A percentile compares a stretch with the other conserved stretches of the same genome.
phyloP scores from a whole-genome alignment of 2,113 vertebrate species.

The Salminus brasiliensis region DNA sequence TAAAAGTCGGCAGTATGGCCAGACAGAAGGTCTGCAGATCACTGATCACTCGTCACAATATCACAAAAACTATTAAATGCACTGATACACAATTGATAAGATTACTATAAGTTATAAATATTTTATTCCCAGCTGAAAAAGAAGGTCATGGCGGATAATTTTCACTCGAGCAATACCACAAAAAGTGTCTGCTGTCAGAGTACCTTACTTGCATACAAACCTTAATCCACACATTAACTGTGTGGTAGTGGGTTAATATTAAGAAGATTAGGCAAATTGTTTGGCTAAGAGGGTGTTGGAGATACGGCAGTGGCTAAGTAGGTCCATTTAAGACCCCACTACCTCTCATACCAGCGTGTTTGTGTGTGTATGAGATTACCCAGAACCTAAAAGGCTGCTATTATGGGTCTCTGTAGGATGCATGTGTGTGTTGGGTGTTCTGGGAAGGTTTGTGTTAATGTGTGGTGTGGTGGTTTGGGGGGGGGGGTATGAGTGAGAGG shows the following conservation, averaged over 20 bases:
- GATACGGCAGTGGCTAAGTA: slow-evolving; percentile 22
- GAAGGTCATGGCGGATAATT: background rate
- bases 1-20: too few relatives aligned
- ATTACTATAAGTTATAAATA: too few relatives aligned
- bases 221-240: background rate
- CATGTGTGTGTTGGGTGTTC: slow-evolving; percentile 24
- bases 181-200: background rate
- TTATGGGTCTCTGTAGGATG: background rate
- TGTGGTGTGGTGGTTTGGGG: background rate
- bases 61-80: too few relatives aligned
- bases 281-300: slow-evolving; percentile 21
- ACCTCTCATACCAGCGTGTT: slow-evolving; percentile 12
- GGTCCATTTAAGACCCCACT: slow-evolving; percentile 27
- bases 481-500: background rate
- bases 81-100: too few relatives aligned
- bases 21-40: too few relatives aligned
- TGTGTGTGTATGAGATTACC: slow-evolving; percentile 5
- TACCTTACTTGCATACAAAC: background rate
- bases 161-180: background rate
- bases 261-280: slow-evolving; percentile 27
- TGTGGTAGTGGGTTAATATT: background rate
- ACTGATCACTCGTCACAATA: too few relatives aligned
- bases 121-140: background rate
- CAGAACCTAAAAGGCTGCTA: slow-evolving; percentile 26
- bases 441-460: slow-evolving; percentile 10